These are phyloP conservation scores for Pteria penguin DNA, from an alignment of 2,888 invertebrate genomes.

Conservation along the genomic window DNA sequence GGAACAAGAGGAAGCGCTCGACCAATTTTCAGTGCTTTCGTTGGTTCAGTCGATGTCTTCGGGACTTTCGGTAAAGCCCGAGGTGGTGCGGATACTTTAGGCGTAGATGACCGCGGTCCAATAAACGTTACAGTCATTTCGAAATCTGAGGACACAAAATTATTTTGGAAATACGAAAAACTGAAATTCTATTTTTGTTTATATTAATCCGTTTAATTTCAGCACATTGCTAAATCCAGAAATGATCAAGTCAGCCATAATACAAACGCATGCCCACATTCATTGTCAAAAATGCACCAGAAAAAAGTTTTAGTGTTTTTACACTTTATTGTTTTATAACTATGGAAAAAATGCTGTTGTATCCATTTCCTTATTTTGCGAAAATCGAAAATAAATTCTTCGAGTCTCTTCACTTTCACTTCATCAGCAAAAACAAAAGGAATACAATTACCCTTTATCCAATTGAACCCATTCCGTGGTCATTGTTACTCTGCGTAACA, in stretches of 20 bases:
- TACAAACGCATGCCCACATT: background rate
- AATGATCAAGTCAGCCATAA: background rate
- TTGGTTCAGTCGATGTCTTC: constrained; percentile 4
- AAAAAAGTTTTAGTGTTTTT: too few species aligned
- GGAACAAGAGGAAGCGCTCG: constrained; percentile 24
- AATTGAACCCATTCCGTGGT: background rate
- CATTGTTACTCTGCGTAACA: background rate
- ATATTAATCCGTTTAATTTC: background rate
- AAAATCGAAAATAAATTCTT: too few species aligned
- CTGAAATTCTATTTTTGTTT: background rate
- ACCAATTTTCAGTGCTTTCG: background rate
- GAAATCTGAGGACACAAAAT: too few species aligned
- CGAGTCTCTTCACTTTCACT: too few species aligned
- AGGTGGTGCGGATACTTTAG: constrained; percentile 3
- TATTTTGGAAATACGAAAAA: background rate
- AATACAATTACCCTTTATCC: background rate
- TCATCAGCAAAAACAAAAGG: background rate
- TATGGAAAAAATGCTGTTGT: too few species aligned
- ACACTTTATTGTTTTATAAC: too few species aligned
- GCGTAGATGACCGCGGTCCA: constrained; percentile 29
- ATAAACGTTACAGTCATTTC: constrained; percentile 27
- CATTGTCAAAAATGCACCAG: background rate
- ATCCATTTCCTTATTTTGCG: too few species aligned
- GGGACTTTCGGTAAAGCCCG: constrained; percentile 29
- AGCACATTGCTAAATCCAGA: background rate